Conservation (phyloP, 1,140 invertebrate genomes). For the Vanessa atalanta region DNA sequence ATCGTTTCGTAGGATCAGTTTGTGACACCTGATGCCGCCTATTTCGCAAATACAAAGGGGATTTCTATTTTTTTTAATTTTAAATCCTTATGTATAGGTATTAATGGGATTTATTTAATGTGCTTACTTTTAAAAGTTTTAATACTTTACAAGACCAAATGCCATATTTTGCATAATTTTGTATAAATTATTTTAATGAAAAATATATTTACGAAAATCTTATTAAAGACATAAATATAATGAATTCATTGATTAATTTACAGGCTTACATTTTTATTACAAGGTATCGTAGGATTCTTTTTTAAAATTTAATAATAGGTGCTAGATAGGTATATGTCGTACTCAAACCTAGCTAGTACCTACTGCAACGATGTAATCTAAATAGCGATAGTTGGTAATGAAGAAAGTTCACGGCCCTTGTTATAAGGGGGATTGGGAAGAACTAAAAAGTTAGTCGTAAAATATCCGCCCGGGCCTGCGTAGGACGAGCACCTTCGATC, state of each 20-base stretch:
- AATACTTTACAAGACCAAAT: neutral
- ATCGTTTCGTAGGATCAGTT: conserved; percentile 66
- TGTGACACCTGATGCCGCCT: conserved; percentile 69
- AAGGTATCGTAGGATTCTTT: too few species aligned
- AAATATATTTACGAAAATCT: neutral
- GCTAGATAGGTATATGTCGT: too few species aligned
- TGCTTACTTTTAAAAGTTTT: neutral
- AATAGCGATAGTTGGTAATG: conserved; percentile 35
- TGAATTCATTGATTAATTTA: too few species aligned
- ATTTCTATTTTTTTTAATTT: conserved; percentile 40
- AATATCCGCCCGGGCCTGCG: conserved; percentile 35
- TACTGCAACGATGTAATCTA: conserved; percentile 17
- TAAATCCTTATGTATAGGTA: conserved; percentile 9
- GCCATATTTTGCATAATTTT: neutral
- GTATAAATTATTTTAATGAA: neutral
- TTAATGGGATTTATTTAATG: neutral
- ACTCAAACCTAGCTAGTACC: neutral
- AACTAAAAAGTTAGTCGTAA: conserved; percentile 52
- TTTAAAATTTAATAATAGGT: too few species aligned
- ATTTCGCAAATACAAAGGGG: conserved; percentile 44
- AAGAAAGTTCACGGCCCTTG: conserved; percentile 43
- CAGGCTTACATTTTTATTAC: too few species aligned
- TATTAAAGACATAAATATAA: neutral
- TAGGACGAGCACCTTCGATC: conserved; percentile 32
- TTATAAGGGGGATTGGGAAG: conserved; percentile 51